Conservation (phyloP, 2,888 invertebrate species). For the Clusia tigrina region DNA sequence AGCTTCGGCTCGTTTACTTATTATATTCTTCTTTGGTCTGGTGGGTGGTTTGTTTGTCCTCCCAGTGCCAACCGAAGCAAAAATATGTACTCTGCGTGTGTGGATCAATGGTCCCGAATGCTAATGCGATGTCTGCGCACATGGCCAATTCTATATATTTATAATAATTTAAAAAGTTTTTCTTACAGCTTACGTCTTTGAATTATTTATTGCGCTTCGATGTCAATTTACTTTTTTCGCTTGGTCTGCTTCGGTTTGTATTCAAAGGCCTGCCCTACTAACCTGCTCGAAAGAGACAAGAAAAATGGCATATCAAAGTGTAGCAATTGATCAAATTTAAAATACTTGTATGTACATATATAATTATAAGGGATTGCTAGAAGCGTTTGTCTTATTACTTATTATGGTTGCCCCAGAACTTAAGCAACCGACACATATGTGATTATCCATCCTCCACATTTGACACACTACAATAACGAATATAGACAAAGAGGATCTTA, state of each 20-base stretch:
- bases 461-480: too few relatives aligned
- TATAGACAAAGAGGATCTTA: too few relatives aligned
- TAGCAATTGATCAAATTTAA: conserved; percentile 23
- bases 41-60: background rate
- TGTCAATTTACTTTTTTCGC: conserved; percentile 41
- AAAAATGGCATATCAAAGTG: conserved; percentile 27
- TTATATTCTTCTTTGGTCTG: too few relatives aligned
- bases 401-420: too few relatives aligned
- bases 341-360: too few relatives aligned
- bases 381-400: too few relatives aligned
- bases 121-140: too few relatives aligned
- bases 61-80: conserved; percentile 4
- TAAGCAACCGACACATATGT: too few relatives aligned
- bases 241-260: conserved; percentile 39
- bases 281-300: background rate
- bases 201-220: conserved; percentile 34
- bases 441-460: too few relatives aligned
- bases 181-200: conserved; percentile 23
- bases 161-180: conserved; percentile 21
- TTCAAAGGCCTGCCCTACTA: background rate
- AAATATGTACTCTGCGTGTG: conserved; percentile 9
- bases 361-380: too few relatives aligned
- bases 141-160: conserved; percentile 27
- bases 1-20: too few relatives aligned
- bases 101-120: too few relatives aligned